phyloP scores from a whole-genome alignment of 2,113 vertebrate species.

The Cottus gobio region DNA sequence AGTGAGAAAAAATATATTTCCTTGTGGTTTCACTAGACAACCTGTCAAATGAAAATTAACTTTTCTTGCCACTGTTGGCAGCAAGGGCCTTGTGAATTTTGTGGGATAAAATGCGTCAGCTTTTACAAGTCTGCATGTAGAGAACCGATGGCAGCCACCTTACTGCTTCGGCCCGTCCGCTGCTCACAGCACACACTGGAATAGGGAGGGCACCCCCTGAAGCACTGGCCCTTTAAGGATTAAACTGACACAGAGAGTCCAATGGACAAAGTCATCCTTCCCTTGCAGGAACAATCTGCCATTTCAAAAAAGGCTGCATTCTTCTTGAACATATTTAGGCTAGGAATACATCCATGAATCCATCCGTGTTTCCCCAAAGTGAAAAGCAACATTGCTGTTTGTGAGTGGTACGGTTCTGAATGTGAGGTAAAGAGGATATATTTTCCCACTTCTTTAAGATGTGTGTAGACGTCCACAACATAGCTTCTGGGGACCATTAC shows the following conservation, averaged over 20 bases:
- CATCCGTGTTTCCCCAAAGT: slow-evolving; percentile 25
- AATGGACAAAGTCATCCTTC: slow-evolving; percentile 49
- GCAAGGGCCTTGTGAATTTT: neutral
- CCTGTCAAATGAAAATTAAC: neutral
- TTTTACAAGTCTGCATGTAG: neutral
- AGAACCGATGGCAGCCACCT: neutral
- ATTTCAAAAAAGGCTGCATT: slow-evolving; percentile 43
- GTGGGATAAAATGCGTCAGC: neutral
- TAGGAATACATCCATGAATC: slow-evolving; percentile 17
- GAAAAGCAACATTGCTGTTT: slow-evolving; percentile 12
- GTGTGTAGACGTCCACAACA: slow-evolving; percentile 40
- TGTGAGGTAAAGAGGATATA: slow-evolving; percentile 18
- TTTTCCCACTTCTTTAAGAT: slow-evolving; percentile 50
- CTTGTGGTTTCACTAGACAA: neutral
- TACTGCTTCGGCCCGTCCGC: neutral
- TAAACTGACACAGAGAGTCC: slow-evolving; percentile 46
- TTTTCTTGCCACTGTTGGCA: neutral
- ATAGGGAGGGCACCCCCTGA: slow-evolving; percentile 20
- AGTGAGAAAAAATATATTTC: neutral
- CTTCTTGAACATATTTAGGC: slow-evolving; percentile 37
- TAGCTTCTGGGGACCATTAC: slow-evolving; percentile 69
- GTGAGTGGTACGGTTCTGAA: slow-evolving; percentile 20
- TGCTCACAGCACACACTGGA: slow-evolving; percentile 16
- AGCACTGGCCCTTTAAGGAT: slow-evolving; percentile 20
- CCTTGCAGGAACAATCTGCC: slow-evolving; percentile 29